A percentile compares a stretch with the other conserved stretches of the same genome.
Evolutionary conservation across 2,888 invertebrate species (phyloP).

Genomic region (Drymonia ruficornis): DNA sequence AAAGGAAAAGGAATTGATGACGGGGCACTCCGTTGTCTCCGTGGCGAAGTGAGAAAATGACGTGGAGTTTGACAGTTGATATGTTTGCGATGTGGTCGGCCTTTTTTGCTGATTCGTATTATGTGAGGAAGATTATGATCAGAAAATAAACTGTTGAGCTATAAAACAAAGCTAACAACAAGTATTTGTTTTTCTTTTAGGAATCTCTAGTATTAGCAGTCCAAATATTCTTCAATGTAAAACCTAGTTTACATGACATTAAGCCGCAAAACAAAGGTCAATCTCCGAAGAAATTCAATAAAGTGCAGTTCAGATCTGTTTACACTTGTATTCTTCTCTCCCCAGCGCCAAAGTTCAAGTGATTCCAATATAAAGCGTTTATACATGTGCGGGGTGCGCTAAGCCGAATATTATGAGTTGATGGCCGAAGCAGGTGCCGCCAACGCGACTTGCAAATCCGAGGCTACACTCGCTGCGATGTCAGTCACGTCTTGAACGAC

Average conservation of each 20-base stretch:
- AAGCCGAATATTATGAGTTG: constrained; percentile 85
- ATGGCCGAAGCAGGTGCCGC: constrained; percentile 78
- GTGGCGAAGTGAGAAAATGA: constrained; percentile 54
- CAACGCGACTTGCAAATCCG: constrained; percentile 67
- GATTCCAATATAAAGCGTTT: constrained; percentile 44
- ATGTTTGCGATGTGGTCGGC: constrained; percentile 25
- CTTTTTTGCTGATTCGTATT: constrained; percentile 18
- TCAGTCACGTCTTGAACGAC: constrained; percentile 56
- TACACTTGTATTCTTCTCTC: constrained; percentile 43
- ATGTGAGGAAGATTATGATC: constrained; percentile 1
- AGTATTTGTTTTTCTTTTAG: not conserved
- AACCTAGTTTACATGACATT: not conserved
- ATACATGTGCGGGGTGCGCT: constrained; percentile 59
- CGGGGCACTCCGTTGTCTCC: constrained; percentile 66
- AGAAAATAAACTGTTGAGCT: not conserved
- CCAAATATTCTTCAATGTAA: too few species aligned
- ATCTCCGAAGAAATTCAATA: constrained; percentile 30
- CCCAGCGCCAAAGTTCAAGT: constrained; percentile 39
- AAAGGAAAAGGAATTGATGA: constrained; percentile 72
- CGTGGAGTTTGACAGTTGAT: constrained; percentile 45
- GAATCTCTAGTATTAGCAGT: too few species aligned
- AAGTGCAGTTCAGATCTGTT: constrained; percentile 42
- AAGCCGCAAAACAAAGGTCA: constrained; percentile 29
- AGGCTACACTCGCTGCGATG: constrained; percentile 45
- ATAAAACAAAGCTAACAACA: not conserved